Conservation (phyloP, 2,797 vertebrate genomes). For the Chaenodraco wilsoni region DNA sequence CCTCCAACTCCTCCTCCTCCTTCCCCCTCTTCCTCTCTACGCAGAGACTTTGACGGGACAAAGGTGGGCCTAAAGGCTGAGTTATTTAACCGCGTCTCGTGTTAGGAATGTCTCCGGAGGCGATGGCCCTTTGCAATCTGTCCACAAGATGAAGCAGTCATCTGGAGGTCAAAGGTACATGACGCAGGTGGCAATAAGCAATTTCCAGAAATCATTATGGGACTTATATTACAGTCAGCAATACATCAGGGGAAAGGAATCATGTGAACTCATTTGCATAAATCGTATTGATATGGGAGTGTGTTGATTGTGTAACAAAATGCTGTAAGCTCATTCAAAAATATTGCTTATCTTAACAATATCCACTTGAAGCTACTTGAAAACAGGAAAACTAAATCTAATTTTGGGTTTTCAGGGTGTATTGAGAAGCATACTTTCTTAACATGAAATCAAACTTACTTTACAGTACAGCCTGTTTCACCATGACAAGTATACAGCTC, state of each 20-base stretch:
- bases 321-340: not conserved
- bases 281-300: not conserved
- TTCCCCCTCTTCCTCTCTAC: constrained; percentile 39
- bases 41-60: constrained; percentile 90
- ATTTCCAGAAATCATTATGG: constrained; percentile 9
- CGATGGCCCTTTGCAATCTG: constrained; percentile 1
- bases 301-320: not conserved
- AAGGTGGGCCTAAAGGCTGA: constrained; percentile 94
- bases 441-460: not conserved
- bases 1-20: constrained; percentile 21
- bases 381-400: not conserved
- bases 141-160: constrained; percentile 24
- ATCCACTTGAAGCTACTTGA: not conserved
- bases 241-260: not conserved
- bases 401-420: not conserved
- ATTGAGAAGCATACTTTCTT: not conserved
- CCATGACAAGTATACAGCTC: too few species aligned
- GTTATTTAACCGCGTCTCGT: constrained; percentile 88
- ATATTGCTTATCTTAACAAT: not conserved
- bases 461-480: too few species aligned
- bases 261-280: not conserved
- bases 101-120: constrained; percentile 38
- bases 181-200: constrained; percentile 11
- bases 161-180: constrained; percentile 35
- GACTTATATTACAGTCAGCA: not conserved